Evolutionary conservation across 1,140 invertebrate species (phyloP).

Genomic region (Zaprionus nigranus): DNA sequence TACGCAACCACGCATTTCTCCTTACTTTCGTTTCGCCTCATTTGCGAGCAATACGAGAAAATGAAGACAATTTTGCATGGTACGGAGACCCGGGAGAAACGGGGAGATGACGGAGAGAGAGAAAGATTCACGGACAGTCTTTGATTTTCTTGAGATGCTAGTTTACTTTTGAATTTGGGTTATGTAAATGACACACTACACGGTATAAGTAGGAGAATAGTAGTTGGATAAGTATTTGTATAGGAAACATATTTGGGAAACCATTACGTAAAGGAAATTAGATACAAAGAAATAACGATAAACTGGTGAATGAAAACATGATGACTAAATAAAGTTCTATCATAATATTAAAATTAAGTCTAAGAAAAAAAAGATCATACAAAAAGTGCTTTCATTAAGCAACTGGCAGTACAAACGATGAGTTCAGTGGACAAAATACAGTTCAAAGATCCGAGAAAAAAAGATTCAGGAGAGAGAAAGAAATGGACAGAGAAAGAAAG

Average conservation of each 20-base stretch:
- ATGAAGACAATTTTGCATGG: conserved; percentile 51
- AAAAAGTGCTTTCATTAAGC: conserved; percentile 66
- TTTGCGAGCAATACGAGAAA: conserved; percentile 36
- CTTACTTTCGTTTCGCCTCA: conserved; percentile 54
- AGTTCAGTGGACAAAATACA: conserved; percentile 40
- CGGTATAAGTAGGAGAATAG: conserved; percentile 9
- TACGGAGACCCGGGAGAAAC: not conserved
- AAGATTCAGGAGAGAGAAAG: conserved; percentile 29
- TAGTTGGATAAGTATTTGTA: conserved; percentile 60
- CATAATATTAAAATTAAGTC: conserved; percentile 40
- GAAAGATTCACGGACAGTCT: not conserved
- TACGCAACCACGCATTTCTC: conserved; percentile 84
- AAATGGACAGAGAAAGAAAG: conserved; percentile 29
- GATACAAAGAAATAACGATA: conserved; percentile 15
- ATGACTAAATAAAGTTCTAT: conserved; percentile 36
- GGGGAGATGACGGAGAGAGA: not conserved
- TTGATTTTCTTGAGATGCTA: conserved; percentile 20
- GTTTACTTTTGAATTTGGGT: conserved; percentile 35
- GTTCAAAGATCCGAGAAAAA: conserved; percentile 35
- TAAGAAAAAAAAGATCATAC: conserved; percentile 30
- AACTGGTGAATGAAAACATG: conserved; percentile 16
- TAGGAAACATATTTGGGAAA: conserved; percentile 43
- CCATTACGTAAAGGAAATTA: conserved; percentile 47
- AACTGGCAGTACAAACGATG: conserved; percentile 61
- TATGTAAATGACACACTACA: conserved; percentile 43